A percentile compares a stretch with the other conserved stretches of the same genome.
phyloP scores from a whole-genome alignment of 2,797 vertebrate genomes.

The Oceanodroma leucorhoa region DNA sequence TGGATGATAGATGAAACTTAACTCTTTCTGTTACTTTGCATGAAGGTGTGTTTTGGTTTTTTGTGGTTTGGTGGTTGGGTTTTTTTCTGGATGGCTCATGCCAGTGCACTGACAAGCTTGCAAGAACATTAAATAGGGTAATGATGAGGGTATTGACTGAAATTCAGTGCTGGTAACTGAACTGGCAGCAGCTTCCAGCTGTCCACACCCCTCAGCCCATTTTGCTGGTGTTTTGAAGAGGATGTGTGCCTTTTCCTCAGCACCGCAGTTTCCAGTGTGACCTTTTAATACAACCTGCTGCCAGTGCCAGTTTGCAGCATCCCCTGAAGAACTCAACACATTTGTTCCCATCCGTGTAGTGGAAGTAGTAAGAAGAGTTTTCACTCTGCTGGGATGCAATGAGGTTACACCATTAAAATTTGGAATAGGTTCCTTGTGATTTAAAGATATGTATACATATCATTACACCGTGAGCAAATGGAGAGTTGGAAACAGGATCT shows the following conservation, averaged over 20 bases:
- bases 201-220: neutral
- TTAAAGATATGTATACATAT: neutral
- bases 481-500: neutral
- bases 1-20: neutral
- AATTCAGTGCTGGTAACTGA: neutral
- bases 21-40: neutral
- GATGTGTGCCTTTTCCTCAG: neutral
- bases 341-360: slow-evolving; percentile 6
- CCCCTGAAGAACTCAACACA: neutral
- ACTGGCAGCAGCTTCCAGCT: neutral
- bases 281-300: neutral
- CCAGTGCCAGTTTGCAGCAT: neutral
- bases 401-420: neutral
- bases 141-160: neutral
- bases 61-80: neutral
- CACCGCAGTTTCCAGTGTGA: neutral
- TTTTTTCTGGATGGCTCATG: neutral
- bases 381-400: neutral
- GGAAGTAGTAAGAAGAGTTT: neutral
- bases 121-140: neutral
- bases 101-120: neutral
- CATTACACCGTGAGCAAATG: neutral
- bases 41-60: neutral
- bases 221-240: neutral
- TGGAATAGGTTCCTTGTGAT: neutral